Evolutionary conservation across 2,113 vertebrate species (phyloP).

Genomic region (Protobothrops mucrosquamatus): DNA sequence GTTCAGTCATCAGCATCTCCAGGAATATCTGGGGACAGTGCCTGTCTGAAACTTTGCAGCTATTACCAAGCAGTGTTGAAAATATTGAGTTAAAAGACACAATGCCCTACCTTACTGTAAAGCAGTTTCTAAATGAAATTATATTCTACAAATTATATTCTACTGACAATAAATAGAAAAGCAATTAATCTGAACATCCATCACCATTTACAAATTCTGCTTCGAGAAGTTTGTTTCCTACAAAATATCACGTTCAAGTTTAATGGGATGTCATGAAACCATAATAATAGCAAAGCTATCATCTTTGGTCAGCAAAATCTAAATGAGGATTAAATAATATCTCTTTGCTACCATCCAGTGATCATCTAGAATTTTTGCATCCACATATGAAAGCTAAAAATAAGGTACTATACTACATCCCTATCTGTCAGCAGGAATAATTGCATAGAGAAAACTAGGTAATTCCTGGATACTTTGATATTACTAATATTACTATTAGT

Average conservation of each 20-base stretch:
- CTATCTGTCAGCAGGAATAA: background rate
- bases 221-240: background rate
- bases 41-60: background rate
- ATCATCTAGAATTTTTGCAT: background rate
- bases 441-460: background rate
- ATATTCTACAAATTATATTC: background rate
- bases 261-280: constrained; percentile 1
- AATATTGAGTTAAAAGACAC: background rate
- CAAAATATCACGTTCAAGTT: background rate
- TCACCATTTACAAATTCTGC: background rate
- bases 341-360: background rate
- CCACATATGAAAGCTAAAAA: background rate
- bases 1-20: background rate
- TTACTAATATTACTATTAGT: background rate
- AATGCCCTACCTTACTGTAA: background rate
- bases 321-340: background rate
- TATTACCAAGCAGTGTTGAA: background rate
- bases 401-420: background rate
- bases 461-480: background rate
- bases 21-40: background rate
- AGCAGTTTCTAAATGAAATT: background rate
- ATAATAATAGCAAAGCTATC: background rate
- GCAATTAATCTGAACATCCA: background rate
- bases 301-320: background rate
- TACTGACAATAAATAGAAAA: background rate